phyloP scores from a whole-genome alignment of 1,140 invertebrate species.

The Drosophila nigromelanica region DNA sequence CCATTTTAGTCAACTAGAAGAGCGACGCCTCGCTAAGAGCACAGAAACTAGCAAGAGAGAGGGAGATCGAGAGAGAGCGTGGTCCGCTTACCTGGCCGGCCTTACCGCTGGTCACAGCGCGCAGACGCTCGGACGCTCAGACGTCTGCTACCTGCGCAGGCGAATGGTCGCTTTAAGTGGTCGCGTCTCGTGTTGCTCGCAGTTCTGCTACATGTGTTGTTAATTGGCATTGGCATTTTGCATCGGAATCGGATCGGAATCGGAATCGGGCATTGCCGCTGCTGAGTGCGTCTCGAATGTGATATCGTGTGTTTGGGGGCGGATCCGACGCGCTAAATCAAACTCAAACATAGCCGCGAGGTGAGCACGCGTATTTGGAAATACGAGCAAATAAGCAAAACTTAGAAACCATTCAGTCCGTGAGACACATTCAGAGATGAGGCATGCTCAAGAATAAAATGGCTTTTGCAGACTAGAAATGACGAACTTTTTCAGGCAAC shows the following conservation, averaged over 20 bases:
- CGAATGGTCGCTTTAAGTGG: slow-evolving; percentile 50
- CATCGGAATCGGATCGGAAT: slow-evolving; percentile 4
- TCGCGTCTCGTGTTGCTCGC: slow-evolving; percentile 31
- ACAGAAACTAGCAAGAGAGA: not conserved
- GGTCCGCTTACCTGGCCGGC: slow-evolving; percentile 19
- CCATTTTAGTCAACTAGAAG: not conserved
- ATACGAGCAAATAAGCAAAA: not conserved
- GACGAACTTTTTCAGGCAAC: slow-evolving; percentile 1
- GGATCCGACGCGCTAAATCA: slow-evolving; percentile 2
- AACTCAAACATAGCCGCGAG: slow-evolving; percentile 1
- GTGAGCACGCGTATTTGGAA: slow-evolving; percentile 15
- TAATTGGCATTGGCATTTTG: slow-evolving; percentile 32
- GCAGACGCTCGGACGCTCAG: slow-evolving; percentile 61
- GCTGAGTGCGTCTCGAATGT: slow-evolving; percentile 15
- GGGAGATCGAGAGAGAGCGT: not conserved
- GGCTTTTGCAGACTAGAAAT: not conserved
- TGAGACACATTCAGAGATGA: not conserved
- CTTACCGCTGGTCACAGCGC: slow-evolving; percentile 20
- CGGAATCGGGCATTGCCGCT: slow-evolving; percentile 13
- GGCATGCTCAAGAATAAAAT: not conserved
- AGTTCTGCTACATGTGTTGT: slow-evolving; percentile 35
- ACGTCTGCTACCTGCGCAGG: slow-evolving; percentile 68
- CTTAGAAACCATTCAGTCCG: no score
- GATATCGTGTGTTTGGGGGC: slow-evolving; percentile 23
- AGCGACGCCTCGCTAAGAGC: not conserved